Evolutionary conservation across 2,888 invertebrate species (phyloP).

Genomic region (Limnephilus marmoratus): DNA sequence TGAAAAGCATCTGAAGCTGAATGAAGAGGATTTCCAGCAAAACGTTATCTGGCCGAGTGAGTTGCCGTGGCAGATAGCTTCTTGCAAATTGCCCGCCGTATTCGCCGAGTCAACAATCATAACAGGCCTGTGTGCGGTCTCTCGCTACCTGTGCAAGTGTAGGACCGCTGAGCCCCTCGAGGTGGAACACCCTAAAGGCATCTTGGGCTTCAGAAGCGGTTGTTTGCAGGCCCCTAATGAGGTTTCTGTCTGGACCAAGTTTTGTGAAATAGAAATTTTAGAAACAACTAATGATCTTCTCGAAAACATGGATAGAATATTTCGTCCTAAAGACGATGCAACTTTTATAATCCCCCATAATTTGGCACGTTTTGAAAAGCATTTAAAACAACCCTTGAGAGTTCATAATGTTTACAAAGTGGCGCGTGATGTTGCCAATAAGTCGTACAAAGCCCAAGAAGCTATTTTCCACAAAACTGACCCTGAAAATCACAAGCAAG

Average conservation of each 20-base stretch:
- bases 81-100: conserved; percentile 82
- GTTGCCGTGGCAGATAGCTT: conserved; percentile 75
- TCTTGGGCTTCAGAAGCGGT: conserved; percentile 88
- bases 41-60: conserved; percentile 69
- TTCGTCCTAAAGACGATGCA: conserved; percentile 31
- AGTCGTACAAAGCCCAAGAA: not conserved
- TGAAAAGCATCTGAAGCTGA: conserved; percentile 66
- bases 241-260: conserved; percentile 92
- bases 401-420: conserved; percentile 91
- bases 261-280: conserved; percentile 91
- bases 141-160: conserved; percentile 72
- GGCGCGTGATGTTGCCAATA: conserved; percentile 76
- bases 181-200: conserved; percentile 77
- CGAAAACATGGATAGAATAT: conserved; percentile 43
- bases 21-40: conserved; percentile 70
- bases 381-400: conserved; percentile 88
- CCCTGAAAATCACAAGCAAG: conserved; percentile 56
- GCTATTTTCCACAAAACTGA: not conserved
- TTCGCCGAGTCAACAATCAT: conserved; percentile 80
- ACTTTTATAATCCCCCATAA: conserved; percentile 79
- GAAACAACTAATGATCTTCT: conserved; percentile 72
- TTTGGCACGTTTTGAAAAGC: conserved; percentile 88
- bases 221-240: conserved; percentile 91
- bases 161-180: conserved; percentile 71
- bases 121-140: conserved; percentile 87